Evolutionary conservation across 1,140 invertebrate genomes (phyloP).

Genomic region (Drosophila lini): DNA sequence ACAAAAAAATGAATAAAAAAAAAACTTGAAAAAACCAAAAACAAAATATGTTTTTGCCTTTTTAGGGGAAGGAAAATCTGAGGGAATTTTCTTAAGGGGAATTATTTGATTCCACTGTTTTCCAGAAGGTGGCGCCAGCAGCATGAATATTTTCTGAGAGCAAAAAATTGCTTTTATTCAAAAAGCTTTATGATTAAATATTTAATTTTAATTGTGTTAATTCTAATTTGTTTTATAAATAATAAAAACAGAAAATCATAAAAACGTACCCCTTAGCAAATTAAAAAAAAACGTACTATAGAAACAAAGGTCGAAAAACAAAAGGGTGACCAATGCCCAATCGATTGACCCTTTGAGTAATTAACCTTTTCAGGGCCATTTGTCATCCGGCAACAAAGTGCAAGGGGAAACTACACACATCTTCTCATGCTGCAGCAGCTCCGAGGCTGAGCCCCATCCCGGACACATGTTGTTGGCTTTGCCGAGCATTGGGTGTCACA

Average conservation of each 20-base stretch:
- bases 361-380: conserved; percentile 64
- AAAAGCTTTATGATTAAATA: not conserved
- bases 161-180: not conserved
- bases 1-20: conserved; percentile 81
- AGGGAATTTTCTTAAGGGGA: not conserved
- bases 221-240: too few species aligned
- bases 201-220: not conserved
- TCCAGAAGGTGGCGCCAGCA: conserved; percentile 2
- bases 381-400: conserved; percentile 55
- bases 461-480: conserved; percentile 45
- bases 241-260: not conserved
- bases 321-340: conserved; percentile 24
- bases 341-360: conserved; percentile 66
- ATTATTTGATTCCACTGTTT: not conserved
- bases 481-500: conserved; percentile 63
- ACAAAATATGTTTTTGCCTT: not conserved
- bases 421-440: conserved; percentile 4
- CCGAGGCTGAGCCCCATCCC: conserved; percentile 29
- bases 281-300: not conserved
- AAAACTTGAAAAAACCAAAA: conserved; percentile 77
- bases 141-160: not conserved
- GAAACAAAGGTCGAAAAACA: conserved; percentile 15
- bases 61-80: not conserved
- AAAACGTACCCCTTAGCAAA: not conserved
- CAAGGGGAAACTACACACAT: conserved; percentile 25